Percentiles rank a stretch among this genome's conserved stretches.
Evolutionary conservation across 2,888 invertebrate species (phyloP).

Genomic region (Pseudanteris insignis): DNA sequence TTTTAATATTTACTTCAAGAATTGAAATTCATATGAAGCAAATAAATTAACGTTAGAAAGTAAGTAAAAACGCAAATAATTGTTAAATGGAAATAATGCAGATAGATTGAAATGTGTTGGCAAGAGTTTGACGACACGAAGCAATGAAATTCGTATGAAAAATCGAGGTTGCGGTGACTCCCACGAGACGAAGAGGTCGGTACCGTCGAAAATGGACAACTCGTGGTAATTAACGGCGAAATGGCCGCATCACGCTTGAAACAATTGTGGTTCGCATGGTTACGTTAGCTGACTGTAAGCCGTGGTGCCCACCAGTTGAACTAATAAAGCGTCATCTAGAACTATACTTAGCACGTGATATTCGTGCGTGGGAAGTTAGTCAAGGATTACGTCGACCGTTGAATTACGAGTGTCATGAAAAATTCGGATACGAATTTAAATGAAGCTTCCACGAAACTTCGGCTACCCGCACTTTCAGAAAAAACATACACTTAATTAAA

Average conservation of each 20-base stretch:
- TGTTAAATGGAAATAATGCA: no score
- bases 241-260: conserved; percentile 11
- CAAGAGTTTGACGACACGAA: conserved; percentile 15
- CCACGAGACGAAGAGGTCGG: conserved; percentile 24
- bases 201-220: conserved; percentile 25
- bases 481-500: no score
- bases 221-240: conserved; percentile 16
- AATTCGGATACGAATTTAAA: conserved; percentile 34
- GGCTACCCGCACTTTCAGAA: no score
- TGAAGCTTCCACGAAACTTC: neutral
- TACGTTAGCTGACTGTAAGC: conserved; percentile 23
- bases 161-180: conserved; percentile 7
- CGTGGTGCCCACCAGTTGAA: conserved; percentile 46
- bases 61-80: no score
- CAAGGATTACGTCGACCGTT: conserved; percentile 55
- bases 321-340: conserved; percentile 51
- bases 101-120: no score
- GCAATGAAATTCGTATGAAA: conserved; percentile 21
- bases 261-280: conserved; percentile 34
- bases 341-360: conserved; percentile 52
- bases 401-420: conserved; percentile 48
- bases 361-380: conserved; percentile 54
- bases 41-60: no score
- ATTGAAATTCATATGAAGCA: no score
- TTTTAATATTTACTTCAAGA: no score